A percentile compares a stretch with the other conserved stretches of the same genome.
Conservation (phyloP, 2,888 invertebrate genomes). For the Ernsta delagoae region DNA sequence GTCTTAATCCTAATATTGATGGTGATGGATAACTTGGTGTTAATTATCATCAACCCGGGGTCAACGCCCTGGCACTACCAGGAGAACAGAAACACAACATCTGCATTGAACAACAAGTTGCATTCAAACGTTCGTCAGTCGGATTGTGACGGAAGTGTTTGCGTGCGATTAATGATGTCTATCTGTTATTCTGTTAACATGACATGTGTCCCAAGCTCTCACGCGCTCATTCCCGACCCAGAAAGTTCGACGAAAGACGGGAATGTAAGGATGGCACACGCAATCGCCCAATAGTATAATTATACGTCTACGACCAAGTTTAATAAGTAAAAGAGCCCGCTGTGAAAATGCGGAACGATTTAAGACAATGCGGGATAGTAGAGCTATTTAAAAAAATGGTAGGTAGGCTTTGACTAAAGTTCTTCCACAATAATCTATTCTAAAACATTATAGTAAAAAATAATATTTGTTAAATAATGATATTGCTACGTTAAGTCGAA, state of each 20-base stretch:
- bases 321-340: too few relatives aligned
- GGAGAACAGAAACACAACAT: constrained; percentile 24
- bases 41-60: background rate
- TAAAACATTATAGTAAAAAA: too few relatives aligned
- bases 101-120: constrained; percentile 24
- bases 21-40: too few relatives aligned
- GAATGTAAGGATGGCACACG: constrained; percentile 16
- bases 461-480: too few relatives aligned
- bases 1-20: too few relatives aligned
- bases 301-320: too few relatives aligned
- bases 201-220: constrained; percentile 28
- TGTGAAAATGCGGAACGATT: too few relatives aligned
- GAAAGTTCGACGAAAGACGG: constrained; percentile 16
- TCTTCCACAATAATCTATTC: too few relatives aligned
- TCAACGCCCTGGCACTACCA: background rate
- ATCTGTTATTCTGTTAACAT: constrained; percentile 33
- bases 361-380: too few relatives aligned
- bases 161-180: constrained; percentile 36
- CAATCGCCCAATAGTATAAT: constrained; percentile 19
- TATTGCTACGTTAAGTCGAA: too few relatives aligned
- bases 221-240: constrained; percentile 3
- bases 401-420: too few relatives aligned
- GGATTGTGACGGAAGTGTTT: constrained; percentile 23
- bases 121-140: constrained; percentile 27
- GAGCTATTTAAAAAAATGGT: too few relatives aligned